phyloP scores from a whole-genome alignment of 2,113 vertebrate species.

The Triplophysa tibetana region DNA sequence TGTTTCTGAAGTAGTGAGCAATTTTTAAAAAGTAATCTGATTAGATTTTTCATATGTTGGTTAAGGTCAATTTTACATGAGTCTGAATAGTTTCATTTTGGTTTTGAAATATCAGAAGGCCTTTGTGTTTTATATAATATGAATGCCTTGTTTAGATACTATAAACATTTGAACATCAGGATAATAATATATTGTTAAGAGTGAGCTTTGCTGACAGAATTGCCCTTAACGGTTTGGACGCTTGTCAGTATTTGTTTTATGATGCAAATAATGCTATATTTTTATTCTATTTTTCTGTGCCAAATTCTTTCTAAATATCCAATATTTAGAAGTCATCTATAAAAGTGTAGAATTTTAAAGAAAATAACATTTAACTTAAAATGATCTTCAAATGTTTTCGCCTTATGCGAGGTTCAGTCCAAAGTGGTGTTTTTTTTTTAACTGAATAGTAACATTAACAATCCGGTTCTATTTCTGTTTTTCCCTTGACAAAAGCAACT shows the following conservation, averaged over 20 bases:
- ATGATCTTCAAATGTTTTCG: background rate
- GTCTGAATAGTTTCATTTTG: background rate
- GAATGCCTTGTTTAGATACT: constrained; percentile 2
- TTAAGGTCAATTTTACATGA: background rate
- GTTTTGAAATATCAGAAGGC: background rate
- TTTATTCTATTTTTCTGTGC: constrained; percentile 60
- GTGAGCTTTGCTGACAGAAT: constrained; percentile 30
- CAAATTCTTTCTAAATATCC: constrained; percentile 49
- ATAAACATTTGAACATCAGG: constrained; percentile 2
- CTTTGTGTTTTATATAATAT: background rate
- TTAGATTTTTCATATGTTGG: constrained; percentile 21
- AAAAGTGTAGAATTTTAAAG: constrained; percentile 36
- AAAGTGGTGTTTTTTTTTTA: background rate
- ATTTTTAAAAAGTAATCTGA: background rate
- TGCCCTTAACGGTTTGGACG: constrained; percentile 36
- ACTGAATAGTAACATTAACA: background rate
- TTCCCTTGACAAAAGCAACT: constrained; percentile 20
- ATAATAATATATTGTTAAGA: background rate
- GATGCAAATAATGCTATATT: constrained; percentile 56
- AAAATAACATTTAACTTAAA: background rate
- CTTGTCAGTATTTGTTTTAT: constrained; percentile 49
- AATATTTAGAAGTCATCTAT: constrained; percentile 51
- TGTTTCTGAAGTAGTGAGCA: constrained; percentile 22
- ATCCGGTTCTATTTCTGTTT: constrained; percentile 4
- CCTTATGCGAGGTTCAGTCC: constrained; percentile 10